Evolutionary conservation across 2,113 vertebrate genomes (phyloP).

Genomic region (Cricetomys ansorgei): DNA sequence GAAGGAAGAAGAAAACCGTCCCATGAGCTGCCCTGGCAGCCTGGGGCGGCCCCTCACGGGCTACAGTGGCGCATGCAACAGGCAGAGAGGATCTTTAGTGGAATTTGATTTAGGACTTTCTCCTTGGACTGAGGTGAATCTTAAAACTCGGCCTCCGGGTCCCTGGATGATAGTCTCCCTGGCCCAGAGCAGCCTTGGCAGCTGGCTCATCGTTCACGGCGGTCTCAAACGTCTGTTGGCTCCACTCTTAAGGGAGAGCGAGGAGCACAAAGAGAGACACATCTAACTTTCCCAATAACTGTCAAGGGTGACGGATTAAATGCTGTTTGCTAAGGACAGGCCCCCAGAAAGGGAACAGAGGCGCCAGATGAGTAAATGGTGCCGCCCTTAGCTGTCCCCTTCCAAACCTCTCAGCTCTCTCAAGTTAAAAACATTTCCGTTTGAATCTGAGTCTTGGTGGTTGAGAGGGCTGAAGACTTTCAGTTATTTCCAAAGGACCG

Average conservation of each 20-base stretch:
- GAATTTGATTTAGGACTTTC: not conserved
- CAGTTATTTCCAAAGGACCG: conserved; percentile 41
- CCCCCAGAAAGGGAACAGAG: conserved; percentile 44
- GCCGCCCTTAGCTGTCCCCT: conserved; percentile 43
- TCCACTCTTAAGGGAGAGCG: conserved; percentile 32
- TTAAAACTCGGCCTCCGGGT: not conserved
- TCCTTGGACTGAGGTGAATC: not conserved
- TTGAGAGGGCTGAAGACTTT: conserved; percentile 39
- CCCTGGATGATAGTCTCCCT: not conserved
- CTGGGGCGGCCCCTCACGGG: rapidly evolving
- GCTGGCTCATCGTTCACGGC: not conserved
- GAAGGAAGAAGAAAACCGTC: not conserved
- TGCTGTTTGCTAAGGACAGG: conserved; percentile 52
- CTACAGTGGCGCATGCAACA: not conserved
- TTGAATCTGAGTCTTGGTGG: conserved; percentile 70
- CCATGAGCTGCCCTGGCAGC: not conserved
- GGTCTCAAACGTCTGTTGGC: not conserved
- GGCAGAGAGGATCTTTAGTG: not conserved
- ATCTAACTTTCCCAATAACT: conserved; percentile 71
- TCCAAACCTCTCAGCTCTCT: conserved; percentile 59
- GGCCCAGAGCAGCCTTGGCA: not conserved
- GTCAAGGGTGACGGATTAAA: conserved; percentile 67
- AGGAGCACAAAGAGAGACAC: conserved; percentile 20
- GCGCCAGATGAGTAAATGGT: conserved; percentile 44
- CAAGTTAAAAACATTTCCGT: conserved; percentile 69